These are phyloP conservation scores for Cossypha niveicapilla DNA, from an alignment of 2,797 vertebrate species.

Conservation along the genomic window DNA sequence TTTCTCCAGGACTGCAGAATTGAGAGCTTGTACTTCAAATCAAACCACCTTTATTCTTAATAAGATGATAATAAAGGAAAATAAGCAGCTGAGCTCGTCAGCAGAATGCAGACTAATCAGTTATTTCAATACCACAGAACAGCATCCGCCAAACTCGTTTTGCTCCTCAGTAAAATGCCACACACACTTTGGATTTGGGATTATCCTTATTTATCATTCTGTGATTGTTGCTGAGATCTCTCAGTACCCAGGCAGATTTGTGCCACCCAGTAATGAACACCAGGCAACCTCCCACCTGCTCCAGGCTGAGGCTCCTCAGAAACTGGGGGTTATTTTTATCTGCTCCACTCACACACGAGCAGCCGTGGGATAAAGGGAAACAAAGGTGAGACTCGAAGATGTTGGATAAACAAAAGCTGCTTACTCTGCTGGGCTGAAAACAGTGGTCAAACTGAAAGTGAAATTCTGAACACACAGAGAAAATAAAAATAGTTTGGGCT, in stretches of 20 bases:
- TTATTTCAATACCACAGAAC: neutral
- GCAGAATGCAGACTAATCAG: neutral
- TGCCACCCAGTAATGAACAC: neutral
- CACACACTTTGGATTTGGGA: neutral
- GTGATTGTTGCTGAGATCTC: neutral
- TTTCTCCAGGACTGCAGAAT: neutral
- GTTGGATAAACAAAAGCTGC: neutral
- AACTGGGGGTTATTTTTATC: neutral
- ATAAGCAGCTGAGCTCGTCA: neutral
- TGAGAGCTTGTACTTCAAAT: neutral
- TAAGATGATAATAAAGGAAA: slow-evolving; percentile 6
- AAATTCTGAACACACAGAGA: rapidly evolving
- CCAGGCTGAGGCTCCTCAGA: neutral
- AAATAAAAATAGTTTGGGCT: neutral
- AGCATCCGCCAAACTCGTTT: neutral
- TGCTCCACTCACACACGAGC: neutral
- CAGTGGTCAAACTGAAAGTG: rapidly evolving
- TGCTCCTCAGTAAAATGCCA: neutral
- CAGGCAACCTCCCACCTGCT: neutral
- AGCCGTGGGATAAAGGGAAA: neutral
- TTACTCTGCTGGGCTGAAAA: neutral
- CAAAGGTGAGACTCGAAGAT: neutral
- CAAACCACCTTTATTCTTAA: neutral
- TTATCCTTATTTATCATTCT: neutral
- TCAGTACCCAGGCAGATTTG: neutral